Evolutionary conservation across 2,797 vertebrate genomes (phyloP), one percentile per base, ranked within the genome.

Genomic region (Gouania willdenowi): DNA sequence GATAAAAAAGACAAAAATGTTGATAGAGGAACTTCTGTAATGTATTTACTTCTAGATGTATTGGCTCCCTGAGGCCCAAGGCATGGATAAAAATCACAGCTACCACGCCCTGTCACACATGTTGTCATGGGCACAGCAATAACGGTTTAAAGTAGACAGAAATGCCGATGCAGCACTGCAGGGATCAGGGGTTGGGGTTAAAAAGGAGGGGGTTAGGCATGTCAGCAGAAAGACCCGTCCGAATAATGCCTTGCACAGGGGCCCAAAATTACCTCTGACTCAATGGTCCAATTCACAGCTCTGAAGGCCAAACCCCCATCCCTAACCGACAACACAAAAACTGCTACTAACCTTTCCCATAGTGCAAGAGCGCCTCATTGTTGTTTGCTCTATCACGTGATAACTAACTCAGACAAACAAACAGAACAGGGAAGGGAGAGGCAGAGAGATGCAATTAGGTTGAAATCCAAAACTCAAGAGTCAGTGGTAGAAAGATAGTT

Each of bases 201-300:
- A 61, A 69, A 67, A 56, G 57, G 59, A 44, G 38, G 34, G 21
- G 33, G 21, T 87, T 79, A 58, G 65, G 86, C 74, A 75, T 50
- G 75, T 94, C 93, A 95, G 92, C 92, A 91, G 89, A 86, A 93
- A 89, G 68, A 50, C 78, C 72, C 49, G 85, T 85, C 89, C 86
- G 85, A 84, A 87, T 88, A 91, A 88, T 90, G 87, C 88, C 89
- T 90, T 66, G 83, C 87, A 86, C 87, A 80, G 85, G 85, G 91
- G 88, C 79, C 86, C 86, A 87, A 81, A 86, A 94, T 95, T 95
- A 94, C 87, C 84, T 93, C 87, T 88, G 84, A 91, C 80, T 94
- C 91, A 94, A 88, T 92, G 92, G 90, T 85, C 83, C 89, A 79
- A 93, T 94, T 93, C 90, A 92, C 79, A 53, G 81, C 75, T 77